Evolutionary conservation across 2,113 vertebrate species (phyloP).

Genomic region (Anoura caudifer): DNA sequence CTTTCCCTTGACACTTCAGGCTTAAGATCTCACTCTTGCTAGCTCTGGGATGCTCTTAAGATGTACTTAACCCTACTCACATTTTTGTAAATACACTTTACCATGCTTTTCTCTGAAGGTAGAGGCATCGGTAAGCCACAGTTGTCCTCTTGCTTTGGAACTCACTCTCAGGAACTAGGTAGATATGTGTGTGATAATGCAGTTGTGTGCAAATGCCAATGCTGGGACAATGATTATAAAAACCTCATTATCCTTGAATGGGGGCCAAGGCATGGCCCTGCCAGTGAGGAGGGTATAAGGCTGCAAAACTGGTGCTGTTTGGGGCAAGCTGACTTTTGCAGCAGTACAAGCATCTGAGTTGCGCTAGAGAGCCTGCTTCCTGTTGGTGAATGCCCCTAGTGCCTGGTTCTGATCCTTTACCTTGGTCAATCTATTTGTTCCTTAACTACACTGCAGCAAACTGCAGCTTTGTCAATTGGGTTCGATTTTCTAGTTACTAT

Average conservation of each 20-base stretch:
- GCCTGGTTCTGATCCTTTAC: neutral
- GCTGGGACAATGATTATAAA: constrained; percentile 78
- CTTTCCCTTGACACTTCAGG: neutral
- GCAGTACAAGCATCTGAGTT: constrained; percentile 51
- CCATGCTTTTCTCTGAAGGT: constrained; percentile 43
- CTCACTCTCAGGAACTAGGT: constrained; percentile 58
- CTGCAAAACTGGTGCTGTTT: constrained; percentile 54
- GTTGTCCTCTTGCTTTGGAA: constrained; percentile 64
- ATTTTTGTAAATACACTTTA: constrained; percentile 1
- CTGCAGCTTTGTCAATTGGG: neutral
- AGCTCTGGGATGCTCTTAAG: neutral
- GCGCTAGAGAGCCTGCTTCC: neutral
- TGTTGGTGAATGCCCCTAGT: neutral
- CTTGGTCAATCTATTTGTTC: neutral
- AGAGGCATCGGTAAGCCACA: constrained; percentile 37
- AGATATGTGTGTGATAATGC: constrained; percentile 73
- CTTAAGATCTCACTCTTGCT: neutral
- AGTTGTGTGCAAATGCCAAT: constrained; percentile 78
- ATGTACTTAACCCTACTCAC: neutral
- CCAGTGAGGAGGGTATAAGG: constrained; percentile 52
- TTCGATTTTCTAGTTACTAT: neutral
- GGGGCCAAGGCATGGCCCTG: constrained; percentile 69
- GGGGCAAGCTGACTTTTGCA: constrained; percentile 56
- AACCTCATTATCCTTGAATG: constrained; percentile 75
- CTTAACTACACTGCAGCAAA: neutral